Conservation (phyloP, 1,140 invertebrate species). For the Trypoxylus dichotomus region DNA sequence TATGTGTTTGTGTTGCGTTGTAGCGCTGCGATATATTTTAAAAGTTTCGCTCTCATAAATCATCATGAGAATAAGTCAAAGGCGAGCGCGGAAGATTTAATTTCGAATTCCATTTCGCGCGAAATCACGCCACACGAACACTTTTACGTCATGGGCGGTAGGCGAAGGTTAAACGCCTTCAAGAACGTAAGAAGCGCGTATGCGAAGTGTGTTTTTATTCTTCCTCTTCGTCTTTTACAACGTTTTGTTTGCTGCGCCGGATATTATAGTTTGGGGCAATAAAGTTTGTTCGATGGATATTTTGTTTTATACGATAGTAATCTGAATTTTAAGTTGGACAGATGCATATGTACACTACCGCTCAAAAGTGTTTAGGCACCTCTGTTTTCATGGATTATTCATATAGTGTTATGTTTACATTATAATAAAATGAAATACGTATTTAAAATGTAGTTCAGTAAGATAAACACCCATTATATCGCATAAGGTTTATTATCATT, state of each 20-base stretch:
- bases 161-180: neutral
- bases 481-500: too few species aligned
- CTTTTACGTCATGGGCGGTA: neutral
- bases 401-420: too few species aligned
- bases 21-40: constrained; percentile 37
- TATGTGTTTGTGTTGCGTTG: neutral
- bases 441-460: too few species aligned
- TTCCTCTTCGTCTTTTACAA: neutral
- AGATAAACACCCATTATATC: too few species aligned
- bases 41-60: constrained; percentile 40
- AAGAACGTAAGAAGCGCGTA: neutral
- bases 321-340: too few species aligned
- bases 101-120: constrained; percentile 31
- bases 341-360: too few species aligned
- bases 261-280: too few species aligned
- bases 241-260: neutral
- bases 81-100: constrained; percentile 34
- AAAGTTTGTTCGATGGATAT: too few species aligned
- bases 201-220: neutral
- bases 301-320: too few species aligned
- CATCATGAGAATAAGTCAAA: constrained; percentile 42
- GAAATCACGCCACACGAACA: neutral
- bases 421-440: too few species aligned
- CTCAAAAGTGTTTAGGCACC: too few species aligned
- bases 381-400: too few species aligned